Base-by-base conservation (phyloP, 1,140 invertebrate species). In the Neodiprion pinetum region DNA sequence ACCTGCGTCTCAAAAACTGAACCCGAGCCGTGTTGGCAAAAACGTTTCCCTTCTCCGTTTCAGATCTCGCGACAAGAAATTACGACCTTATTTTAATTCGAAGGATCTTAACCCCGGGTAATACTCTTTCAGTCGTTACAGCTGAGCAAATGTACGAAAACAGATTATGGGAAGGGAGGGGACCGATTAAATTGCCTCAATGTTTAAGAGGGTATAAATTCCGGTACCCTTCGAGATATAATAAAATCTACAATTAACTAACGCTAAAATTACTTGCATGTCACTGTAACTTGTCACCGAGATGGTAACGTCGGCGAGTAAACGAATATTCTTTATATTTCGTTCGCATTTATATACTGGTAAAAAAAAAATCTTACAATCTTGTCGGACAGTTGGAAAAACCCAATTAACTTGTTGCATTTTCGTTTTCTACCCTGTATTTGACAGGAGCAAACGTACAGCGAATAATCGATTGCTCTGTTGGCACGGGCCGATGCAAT, bases 121-220 rank as follows among this genome's bases (percentile, higher is more conserved):
- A 61, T 61, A 61, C 53, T 61, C 53, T 61, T 8, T 61, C 53
- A 61, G 53, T 61, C 53, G n/a, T 61, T 61, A 61, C n/a, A 61
- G 53, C n/a, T 61, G 9, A 61, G n/a, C 53, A 61, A 61, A 61
- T 61, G 53, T 61, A 61, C 53, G 53, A 61, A 61, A 61, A 61
- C 53, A 61, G 53, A 61, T 61, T 61, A 61, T 14, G 9, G 28
- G 28, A 40, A 40, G 28, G 28, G 28, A 12, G 53, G 53, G 53
- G 4, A 8, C 53, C 53, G 9, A 14, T 4, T 12, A 14, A 61
- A 61, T 61, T 61, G 53, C 53, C 53, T 9, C n/a, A 61, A 61
- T 61, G 53, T 61, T 61, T 61, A 61, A 61, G 53, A 40, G 53
- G 53, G n/a, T 61, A 61, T 61, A 61, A 61, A 61, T 14, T 17